Base-by-base conservation (phyloP, 1,140 invertebrate species). In the Bombus pyrosoma region DNA sequence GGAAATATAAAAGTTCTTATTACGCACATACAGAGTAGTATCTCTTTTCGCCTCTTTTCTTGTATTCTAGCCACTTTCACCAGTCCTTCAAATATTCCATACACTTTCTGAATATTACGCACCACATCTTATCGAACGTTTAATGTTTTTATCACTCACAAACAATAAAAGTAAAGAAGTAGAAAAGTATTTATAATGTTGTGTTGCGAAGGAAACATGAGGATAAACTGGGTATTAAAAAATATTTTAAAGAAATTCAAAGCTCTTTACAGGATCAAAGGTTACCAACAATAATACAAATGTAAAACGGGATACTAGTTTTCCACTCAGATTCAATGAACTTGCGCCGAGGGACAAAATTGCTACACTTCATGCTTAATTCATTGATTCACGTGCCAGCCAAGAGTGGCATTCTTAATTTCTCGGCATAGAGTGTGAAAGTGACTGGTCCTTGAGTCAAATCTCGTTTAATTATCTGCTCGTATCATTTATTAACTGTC, bases 351-450 rank as follows among this genome's bases (percentile, higher is more conserved):
- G 41, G 75, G 72, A 74, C 80, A 64, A 81, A 47, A 18, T 18
- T 32, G 15, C 43, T 41, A 25, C 22, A 37, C 34, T 3, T n/a
- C 28, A 86, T 89, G 86, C 86, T 82, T 86, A 71, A 89, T 89
- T 86, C 79, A 86, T 86, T 34, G 18, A 68, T 68, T 41, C 47
- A 32, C 8, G 15, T 75, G 28, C 34, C 18, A 22, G 47, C 15
- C 28, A 2, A 28, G 39, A 37, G 47, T 74, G n/a, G 59, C 57
- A 86, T 86, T 64, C 66, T 37, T 79, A 86, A 86, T 72, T 66
- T 74, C 25, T 39, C 34, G 28, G 47, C 75, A 81, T 68, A 37
- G n/a, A 53, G 62, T 77, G 43, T 72, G 76, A 81, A 88, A 89
- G 77, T 78, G 32, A 8, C 22, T 32, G 41, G 12, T 39, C 64